Conservation (phyloP, 37 sponge, comb jelly and placozoan species). For the Beroe ovata region DNA sequence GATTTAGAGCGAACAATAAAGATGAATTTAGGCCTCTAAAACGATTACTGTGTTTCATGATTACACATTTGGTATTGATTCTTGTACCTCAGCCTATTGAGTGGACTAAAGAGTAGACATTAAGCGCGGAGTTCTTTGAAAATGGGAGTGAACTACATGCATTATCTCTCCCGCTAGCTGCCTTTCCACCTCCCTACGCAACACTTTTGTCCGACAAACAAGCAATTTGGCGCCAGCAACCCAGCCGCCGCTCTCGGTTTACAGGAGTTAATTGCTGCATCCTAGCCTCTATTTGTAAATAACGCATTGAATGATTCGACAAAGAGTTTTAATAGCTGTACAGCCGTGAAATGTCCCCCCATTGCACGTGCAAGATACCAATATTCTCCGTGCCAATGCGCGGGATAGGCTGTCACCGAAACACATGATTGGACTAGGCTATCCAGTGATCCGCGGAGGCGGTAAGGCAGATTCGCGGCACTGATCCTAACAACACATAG, state of each 20-base stretch:
- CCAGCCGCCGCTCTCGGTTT: slow-evolving; percentile 38
- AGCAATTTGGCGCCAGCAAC: slow-evolving; percentile 21
- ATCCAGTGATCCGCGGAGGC: too few relatives aligned
- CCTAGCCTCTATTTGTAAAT: slow-evolving; percentile 34
- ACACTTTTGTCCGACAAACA: slow-evolving; percentile 61
- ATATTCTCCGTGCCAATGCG: background rate
- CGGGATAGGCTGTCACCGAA: too few relatives aligned
- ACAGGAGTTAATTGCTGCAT: slow-evolving; percentile 39
- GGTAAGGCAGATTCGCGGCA: too few relatives aligned
- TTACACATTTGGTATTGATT: slow-evolving; percentile 68
- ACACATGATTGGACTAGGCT: too few relatives aligned
- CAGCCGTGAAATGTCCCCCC: slow-evolving; percentile 9
- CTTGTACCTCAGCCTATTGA: slow-evolving; percentile 57
- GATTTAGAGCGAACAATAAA: slow-evolving; percentile 68
- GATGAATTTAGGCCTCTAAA: slow-evolving; percentile 63
- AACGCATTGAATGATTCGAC: slow-evolving; percentile 38
- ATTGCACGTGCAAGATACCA: background rate
- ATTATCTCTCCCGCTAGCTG: slow-evolving; percentile 10
- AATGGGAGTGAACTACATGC: slow-evolving; percentile 46
- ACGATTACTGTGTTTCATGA: slow-evolving; percentile 65
- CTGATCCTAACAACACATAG: too few relatives aligned
- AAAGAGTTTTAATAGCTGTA: slow-evolving; percentile 45
- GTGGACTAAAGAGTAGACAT: slow-evolving; percentile 67
- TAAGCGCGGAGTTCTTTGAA: slow-evolving; percentile 46
- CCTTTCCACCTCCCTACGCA: slow-evolving; percentile 49